Evolutionary conservation across 2,888 invertebrate genomes (phyloP), one percentile per base, ranked within the genome.

Genomic region (Agapostemon virescens): DNA sequence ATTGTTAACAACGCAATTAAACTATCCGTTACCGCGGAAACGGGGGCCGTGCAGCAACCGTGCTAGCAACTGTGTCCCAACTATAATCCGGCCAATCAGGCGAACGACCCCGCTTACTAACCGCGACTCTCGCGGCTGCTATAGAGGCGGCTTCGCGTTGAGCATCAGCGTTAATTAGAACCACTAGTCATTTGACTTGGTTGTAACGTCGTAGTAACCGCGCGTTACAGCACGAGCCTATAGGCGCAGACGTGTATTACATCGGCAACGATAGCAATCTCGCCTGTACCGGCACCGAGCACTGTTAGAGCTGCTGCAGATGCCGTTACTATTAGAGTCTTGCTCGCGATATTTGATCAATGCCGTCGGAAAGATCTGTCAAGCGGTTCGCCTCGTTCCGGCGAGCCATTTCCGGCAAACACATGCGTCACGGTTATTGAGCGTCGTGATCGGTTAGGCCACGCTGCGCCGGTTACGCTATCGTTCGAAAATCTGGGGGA

Each of bases 1-100:
- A 85, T 85, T 75, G 85, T 85, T 84, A 84, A 85, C 87, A 87
- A 86, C 82, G 85, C 87, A 90, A 90, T 90, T 89, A 88, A 89
- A 88, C 89, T 87, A 89, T 87, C 89, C 85, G 81, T 87, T 87
- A 83, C 85, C 80, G 69, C 85, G 77, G 80, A 82, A 86, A 82
- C 85, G 81, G 72, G 77, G 73, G 45, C 69, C 49, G 74, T 30
- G 9, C 20, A 45, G 45, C n/a, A 9, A 63, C 40, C 15, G 61
- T 66, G 61, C 55, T 75, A 49, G 74, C 63, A 26, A n/a, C 61
- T 67, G 69, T 63, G 75, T 68, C 73, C 61, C 63, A 30, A 42
- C 75, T 79, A 78, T 81, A 82, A 86, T 83, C 85, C 68, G 63
- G 40, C 74, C 78, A 71, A 79, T 79, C 69, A 68, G n/a, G 67